Evolutionary conservation across 2,888 invertebrate species (phyloP).

Genomic region (Thysanoteuthis rhombus): DNA sequence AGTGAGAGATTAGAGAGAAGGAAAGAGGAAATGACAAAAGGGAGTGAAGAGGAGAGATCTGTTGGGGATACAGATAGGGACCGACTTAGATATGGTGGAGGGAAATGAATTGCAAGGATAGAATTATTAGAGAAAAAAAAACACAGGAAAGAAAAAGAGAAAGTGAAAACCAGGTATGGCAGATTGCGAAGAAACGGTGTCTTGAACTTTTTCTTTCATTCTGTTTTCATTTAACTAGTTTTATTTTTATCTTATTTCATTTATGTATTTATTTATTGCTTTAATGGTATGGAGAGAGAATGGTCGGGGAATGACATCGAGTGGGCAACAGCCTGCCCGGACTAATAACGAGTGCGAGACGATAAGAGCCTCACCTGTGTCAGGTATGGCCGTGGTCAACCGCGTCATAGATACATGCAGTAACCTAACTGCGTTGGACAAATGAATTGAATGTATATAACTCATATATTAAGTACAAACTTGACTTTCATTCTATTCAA

Average conservation of each 20-base stretch:
- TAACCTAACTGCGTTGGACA: not conserved
- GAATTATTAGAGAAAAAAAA: not conserved
- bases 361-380: conserved; percentile 12
- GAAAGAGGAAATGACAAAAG: too few species aligned
- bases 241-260: not conserved
- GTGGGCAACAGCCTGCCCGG: not conserved
- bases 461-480: not conserved
- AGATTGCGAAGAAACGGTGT: not conserved
- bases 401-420: not conserved
- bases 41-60: too few species aligned
- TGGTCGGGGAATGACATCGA: not conserved
- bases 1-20: too few species aligned
- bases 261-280: not conserved
- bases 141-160: not conserved
- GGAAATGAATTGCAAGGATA: not conserved
- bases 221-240: not conserved
- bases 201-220: not conserved
- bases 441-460: not conserved
- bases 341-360: not conserved
- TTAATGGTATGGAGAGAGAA: not conserved
- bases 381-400: not conserved
- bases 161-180: not conserved
- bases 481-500: too few species aligned
- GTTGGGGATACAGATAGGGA: too few species aligned
- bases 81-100: not conserved